Conservation (phyloP, 2,888 invertebrate genomes). For the Drosophila antonietae region DNA sequence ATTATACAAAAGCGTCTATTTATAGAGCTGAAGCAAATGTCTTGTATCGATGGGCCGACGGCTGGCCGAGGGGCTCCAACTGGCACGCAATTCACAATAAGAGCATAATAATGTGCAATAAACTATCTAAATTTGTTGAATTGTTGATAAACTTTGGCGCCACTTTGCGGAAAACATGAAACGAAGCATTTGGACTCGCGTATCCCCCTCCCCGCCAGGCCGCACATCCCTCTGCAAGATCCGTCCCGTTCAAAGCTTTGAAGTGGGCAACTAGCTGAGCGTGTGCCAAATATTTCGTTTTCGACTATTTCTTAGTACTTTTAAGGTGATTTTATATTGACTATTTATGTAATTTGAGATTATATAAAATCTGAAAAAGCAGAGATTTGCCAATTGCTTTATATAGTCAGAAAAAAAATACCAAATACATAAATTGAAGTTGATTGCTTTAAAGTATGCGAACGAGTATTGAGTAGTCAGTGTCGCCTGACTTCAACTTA, state of each 20-base stretch:
- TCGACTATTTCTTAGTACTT: background rate
- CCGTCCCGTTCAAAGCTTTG: slow-evolving; percentile 32
- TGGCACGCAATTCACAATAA: slow-evolving; percentile 66
- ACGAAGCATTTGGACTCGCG: slow-evolving; percentile 53
- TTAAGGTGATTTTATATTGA: background rate
- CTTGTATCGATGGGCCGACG: slow-evolving; percentile 26
- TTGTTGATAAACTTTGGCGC: slow-evolving; percentile 82
- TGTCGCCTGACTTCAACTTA: background rate
- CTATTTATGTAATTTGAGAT: no score
- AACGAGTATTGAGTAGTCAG: background rate
- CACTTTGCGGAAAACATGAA: slow-evolving; percentile 73
- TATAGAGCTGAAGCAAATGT: slow-evolving; percentile 49
- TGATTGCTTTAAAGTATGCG: no score
- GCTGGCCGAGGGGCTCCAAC: slow-evolving; percentile 23
- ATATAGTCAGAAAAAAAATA: no score
- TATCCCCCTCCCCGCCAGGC: background rate
- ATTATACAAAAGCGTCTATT: slow-evolving; percentile 49
- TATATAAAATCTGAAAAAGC: no score
- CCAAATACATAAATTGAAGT: no score
- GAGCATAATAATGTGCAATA: slow-evolving; percentile 81
- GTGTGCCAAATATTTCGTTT: slow-evolving; percentile 29
- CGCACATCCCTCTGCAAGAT: background rate
- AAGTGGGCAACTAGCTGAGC: slow-evolving; percentile 34
- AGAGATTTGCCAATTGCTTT: no score
- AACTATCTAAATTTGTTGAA: slow-evolving; percentile 79